Evolutionary conservation across 2,113 vertebrate species (phyloP).

Genomic region (Perca fluviatilis): DNA sequence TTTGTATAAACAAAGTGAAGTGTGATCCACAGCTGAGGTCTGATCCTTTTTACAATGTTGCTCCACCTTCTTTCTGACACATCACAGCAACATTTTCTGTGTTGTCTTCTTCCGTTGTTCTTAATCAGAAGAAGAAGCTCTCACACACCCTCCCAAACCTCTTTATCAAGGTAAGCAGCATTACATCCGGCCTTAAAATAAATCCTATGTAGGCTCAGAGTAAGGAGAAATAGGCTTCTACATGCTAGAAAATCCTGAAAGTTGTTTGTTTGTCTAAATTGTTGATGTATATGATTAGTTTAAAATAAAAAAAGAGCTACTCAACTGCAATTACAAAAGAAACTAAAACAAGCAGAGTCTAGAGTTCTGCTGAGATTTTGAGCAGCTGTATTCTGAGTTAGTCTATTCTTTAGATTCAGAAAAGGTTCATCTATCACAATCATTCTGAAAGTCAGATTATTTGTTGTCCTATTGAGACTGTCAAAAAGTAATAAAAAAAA

Average conservation of each 20-base stretch:
- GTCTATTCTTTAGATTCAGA: too few species aligned
- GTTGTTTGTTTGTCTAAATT: background rate
- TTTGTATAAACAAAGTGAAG: too few species aligned
- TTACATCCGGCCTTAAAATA: background rate
- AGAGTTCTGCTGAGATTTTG: too few species aligned
- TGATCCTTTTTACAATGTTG: background rate
- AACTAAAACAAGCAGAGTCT: background rate
- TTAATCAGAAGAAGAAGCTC: background rate
- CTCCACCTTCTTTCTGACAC: slow-evolving; percentile 21
- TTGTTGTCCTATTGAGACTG: too few species aligned
- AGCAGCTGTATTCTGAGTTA: too few species aligned
- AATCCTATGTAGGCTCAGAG: background rate
- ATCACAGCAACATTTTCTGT: background rate
- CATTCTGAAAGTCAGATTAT: too few species aligned
- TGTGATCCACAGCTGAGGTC: background rate
- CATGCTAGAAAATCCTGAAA: background rate
- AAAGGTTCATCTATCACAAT: too few species aligned
- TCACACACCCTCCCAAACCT: too few species aligned
- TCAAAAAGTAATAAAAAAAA: too few species aligned
- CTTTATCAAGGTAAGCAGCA: slow-evolving; percentile 28
- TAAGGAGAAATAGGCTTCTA: background rate
- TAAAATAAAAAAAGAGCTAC: background rate
- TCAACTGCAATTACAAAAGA: background rate
- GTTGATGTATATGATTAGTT: background rate
- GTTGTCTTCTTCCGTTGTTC: background rate